Conservation (phyloP, 2,113 vertebrate species). For the Pogona vitticeps region DNA sequence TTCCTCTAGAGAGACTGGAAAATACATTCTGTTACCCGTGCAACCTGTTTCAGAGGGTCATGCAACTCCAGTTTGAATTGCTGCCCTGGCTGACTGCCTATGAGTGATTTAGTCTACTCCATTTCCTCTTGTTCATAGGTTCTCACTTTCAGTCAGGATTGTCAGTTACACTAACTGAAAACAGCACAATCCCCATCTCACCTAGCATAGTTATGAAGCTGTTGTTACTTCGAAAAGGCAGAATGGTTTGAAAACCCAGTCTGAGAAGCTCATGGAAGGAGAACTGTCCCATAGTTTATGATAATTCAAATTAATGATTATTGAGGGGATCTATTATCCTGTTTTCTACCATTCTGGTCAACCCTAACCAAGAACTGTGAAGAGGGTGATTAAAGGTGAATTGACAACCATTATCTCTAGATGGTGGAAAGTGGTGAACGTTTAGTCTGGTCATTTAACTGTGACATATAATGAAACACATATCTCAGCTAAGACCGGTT, state of each 20-base stretch:
- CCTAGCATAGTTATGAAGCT: not conserved
- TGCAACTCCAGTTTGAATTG: not conserved
- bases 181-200: not conserved
- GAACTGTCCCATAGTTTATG: not conserved
- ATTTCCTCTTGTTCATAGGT: not conserved
- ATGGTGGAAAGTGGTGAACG: not conserved
- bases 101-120: too few species aligned
- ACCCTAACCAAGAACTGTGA: not conserved
- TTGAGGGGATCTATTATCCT: not conserved
- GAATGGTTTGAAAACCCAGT: not conserved
- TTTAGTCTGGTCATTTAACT: not conserved
- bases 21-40: too few species aligned
- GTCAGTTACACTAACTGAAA: not conserved
- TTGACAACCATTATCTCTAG: not conserved
- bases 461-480: not conserved
- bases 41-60: not conserved
- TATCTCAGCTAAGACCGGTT: not conserved
- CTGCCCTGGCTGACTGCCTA: not conserved
- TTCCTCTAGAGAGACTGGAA: not conserved
- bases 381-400: not conserved
- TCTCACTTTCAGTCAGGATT: not conserved
- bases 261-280: not conserved
- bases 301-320: not conserved
- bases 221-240: not conserved
- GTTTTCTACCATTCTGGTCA: not conserved